Conservation (phyloP, 2,113 vertebrate genomes). For the Oncorhynchus mykiss region DNA sequence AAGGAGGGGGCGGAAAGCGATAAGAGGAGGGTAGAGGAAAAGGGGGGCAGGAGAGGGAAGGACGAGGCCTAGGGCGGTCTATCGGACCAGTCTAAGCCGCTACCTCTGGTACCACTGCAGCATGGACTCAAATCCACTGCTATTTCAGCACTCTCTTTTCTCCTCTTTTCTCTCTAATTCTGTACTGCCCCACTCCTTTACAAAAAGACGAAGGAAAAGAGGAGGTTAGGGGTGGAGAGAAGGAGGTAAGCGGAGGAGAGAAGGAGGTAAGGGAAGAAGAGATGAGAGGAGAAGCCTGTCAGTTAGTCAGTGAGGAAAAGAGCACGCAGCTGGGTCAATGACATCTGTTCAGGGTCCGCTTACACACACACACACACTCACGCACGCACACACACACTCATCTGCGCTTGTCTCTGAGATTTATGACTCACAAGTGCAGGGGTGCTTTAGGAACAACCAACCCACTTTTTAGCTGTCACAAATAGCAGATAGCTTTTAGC, state of each 20-base stretch:
- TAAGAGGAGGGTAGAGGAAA: no score
- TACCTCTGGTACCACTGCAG: no score
- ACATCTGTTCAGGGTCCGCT: conserved; percentile 58
- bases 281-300: conserved; percentile 22
- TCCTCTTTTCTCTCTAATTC: neutral
- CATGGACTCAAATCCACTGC: no score
- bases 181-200: neutral
- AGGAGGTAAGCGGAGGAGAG: neutral
- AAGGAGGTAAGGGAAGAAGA: neutral
- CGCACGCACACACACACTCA: conserved; percentile 16
- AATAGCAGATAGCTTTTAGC: no score
- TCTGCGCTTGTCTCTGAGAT: conserved; percentile 49
- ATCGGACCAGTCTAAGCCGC: no score
- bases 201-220: neutral
- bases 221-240: conserved; percentile 2
- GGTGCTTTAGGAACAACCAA: neutral
- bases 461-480: no score
- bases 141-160: neutral
- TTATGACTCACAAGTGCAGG: conserved; percentile 39
- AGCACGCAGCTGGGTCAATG: conserved; percentile 66
- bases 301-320: conserved; percentile 65
- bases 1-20: no score
- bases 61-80: no score
- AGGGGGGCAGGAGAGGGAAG: no score
- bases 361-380: conserved; percentile 28